phyloP scores from a whole-genome alignment of 2,888 invertebrate genomes.

The Stegana nigrithorax region DNA sequence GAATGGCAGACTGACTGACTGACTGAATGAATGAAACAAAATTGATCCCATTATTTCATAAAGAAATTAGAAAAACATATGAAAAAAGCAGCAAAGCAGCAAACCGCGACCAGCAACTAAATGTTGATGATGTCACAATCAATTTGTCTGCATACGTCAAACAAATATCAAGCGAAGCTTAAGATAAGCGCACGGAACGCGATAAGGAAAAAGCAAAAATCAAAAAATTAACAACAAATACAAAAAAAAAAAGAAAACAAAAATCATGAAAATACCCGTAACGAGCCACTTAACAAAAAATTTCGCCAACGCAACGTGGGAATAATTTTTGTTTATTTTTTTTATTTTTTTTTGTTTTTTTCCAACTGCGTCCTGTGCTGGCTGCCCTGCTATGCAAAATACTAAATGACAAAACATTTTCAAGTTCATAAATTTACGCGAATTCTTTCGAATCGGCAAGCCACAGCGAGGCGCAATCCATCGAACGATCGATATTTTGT shows the following conservation, averaged over 20 bases:
- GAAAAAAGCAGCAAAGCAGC: not conserved
- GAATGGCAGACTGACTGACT: slow-evolving; percentile 19
- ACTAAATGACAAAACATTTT: slow-evolving; percentile 6
- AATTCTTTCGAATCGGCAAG: not conserved
- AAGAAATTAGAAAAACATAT: not conserved
- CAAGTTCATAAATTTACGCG: slow-evolving; percentile 9
- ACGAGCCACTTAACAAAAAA: not conserved
- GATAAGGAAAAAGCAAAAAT: not conserved
- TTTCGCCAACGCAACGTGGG: slow-evolving; percentile 21
- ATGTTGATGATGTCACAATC: slow-evolving; percentile 63
- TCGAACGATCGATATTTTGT: too few species aligned
- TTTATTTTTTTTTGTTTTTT: too few species aligned
- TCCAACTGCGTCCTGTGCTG: not conserved
- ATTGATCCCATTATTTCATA: slow-evolving; percentile 54
- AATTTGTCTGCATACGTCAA: slow-evolving; percentile 34
- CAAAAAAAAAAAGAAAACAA: not conserved
- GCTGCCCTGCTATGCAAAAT: not conserved
- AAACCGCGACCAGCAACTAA: too few species aligned
- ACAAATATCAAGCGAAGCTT: slow-evolving; percentile 24
- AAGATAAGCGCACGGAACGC: slow-evolving; percentile 12
- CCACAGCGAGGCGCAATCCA: too few species aligned
- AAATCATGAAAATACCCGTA: too few species aligned
- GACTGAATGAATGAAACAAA: slow-evolving; percentile 23
- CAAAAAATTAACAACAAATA: slow-evolving; percentile 18
- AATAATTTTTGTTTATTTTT: too few species aligned